A percentile compares a stretch with the other conserved stretches of the same genome.
phyloP scores from a whole-genome alignment of 2,797 vertebrate species.

The Odontamblyopus rebecca region DNA sequence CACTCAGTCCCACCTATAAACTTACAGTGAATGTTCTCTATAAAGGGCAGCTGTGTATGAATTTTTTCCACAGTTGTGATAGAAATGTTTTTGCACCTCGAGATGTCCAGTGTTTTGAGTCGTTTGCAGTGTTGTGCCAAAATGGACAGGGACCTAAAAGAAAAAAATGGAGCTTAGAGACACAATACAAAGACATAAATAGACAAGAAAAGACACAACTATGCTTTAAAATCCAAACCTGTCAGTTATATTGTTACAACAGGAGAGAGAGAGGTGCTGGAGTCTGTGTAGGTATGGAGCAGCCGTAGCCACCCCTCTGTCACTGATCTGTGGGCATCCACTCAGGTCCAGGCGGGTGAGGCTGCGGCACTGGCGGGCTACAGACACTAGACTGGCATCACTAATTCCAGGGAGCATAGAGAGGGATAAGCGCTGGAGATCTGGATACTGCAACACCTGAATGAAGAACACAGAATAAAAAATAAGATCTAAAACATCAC shows the following conservation, averaged over 20 bases:
- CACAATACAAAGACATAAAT: neutral
- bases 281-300: conserved; percentile 72
- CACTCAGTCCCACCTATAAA: conserved; percentile 77
- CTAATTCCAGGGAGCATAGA: conserved; percentile 80
- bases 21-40: conserved; percentile 76
- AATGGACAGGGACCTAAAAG: conserved; percentile 75
- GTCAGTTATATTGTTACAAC: conserved; percentile 80
- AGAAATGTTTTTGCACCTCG: conserved; percentile 79
- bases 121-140: conserved; percentile 75
- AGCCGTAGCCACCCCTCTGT: conserved; percentile 75
- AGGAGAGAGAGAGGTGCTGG: conserved; percentile 81
- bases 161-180: conserved; percentile 4
- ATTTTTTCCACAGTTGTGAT: conserved; percentile 70
- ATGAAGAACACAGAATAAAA: too few relatives aligned
- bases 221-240: conserved; percentile 61
- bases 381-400: conserved; percentile 74
- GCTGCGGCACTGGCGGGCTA: conserved; percentile 79
- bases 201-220: too few relatives aligned
- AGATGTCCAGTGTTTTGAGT: conserved; percentile 81
- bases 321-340: conserved; percentile 79
- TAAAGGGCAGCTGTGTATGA: conserved; percentile 77
- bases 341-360: conserved; percentile 78
- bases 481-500: neutral
- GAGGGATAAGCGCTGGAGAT: conserved; percentile 79
- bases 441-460: conserved; percentile 80